Base-by-base conservation (phyloP, 2,888 invertebrate species). In the Caenorhabditis sp. region DNA sequence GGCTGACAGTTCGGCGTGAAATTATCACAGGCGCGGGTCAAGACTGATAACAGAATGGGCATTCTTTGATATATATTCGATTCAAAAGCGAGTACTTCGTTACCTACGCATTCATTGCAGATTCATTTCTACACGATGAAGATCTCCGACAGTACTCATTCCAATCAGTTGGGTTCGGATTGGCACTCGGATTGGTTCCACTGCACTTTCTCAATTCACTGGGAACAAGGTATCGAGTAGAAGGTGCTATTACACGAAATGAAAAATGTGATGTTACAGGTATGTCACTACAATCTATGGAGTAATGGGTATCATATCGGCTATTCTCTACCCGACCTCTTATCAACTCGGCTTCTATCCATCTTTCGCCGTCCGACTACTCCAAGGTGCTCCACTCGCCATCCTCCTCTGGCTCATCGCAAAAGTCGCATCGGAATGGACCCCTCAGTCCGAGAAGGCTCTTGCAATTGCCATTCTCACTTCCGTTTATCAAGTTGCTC, bases 381-480 rank as follows among this genome's bases (percentile, higher is more conserved):
- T 72, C 13, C 73, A 81, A 73, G 81, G 81, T 30, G 58, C 61
- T 7, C 81, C 81, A 6, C 73, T 76, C 9, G 81, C 68, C 4
- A 65, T 79, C 17, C 63, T 79, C 15, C 58, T 78, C 5, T 81
- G 78, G 78, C 62, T 73, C 2, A 58, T 81, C 17, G 78, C 78
- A 7, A 70, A 66, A 45, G 68, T 81, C 24, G 63, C 78, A 7
- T 41, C 62, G 11, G 81, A 81, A 74, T 81, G 81, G 81, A 72
- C 78, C n/a, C 78, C 81, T 5, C 63, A 61, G 37, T 15, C 26
- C 1, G 81, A 81, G 48, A 70, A 61, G 1, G 78, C 76, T 1
- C 48, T 70, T n/a, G 68, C 76, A 9, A 73, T 81, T 27, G 81
- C 81, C n/a, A 59, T 78, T 24, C 35, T 81, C 1, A 66, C 78